phyloP scores from a whole-genome alignment of 2,888 invertebrate species.

The Polyploca ridens region DNA sequence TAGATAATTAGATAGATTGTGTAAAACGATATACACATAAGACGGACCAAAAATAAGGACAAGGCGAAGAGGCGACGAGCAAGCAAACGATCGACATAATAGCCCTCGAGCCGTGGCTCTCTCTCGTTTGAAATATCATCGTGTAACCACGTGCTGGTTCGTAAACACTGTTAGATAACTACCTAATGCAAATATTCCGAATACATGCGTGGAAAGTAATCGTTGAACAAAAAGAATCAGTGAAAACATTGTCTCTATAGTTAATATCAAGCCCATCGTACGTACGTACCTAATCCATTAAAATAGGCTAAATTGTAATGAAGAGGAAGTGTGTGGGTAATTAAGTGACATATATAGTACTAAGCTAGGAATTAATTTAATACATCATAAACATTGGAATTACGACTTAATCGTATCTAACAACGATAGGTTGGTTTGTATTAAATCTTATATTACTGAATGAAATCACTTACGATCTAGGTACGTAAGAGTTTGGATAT shows the following conservation, averaged over 20 bases:
- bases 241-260: neutral
- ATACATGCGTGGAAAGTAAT: neutral
- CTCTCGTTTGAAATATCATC: slow-evolving; percentile 9
- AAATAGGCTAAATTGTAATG: neutral
- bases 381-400: no score
- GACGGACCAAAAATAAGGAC: slow-evolving; percentile 56
- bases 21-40: slow-evolving; percentile 38
- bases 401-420: no score
- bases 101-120: neutral
- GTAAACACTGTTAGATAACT: neutral
- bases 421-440: no score
- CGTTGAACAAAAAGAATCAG: neutral
- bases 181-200: neutral
- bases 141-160: neutral
- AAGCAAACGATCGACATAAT: slow-evolving; percentile 11
- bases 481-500: no score
- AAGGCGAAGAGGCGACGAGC: slow-evolving; percentile 51
- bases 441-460: no score
- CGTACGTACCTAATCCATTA: no score
- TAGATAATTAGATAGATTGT: slow-evolving; percentile 52
- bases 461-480: no score
- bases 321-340: neutral
- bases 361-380: no score
- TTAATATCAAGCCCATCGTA: neutral
- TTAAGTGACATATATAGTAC: neutral